Conservation (phyloP, 2,888 invertebrate species). For the Drosophila histrio region DNA sequence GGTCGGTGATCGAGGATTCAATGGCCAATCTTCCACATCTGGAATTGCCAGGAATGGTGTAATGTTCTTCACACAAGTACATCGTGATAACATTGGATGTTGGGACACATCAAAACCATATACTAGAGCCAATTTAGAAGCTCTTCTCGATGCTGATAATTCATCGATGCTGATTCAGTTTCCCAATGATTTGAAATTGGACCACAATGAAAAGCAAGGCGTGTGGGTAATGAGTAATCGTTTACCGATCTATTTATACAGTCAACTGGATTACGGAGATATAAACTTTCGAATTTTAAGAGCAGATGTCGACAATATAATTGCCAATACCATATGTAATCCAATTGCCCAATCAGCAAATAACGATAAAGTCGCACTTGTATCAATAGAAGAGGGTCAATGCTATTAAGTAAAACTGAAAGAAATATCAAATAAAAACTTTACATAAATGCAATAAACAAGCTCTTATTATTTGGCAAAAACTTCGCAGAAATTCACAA, state of each 20-base stretch:
- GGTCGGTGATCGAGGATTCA: conserved; percentile 85
- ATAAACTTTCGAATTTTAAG: conserved; percentile 91
- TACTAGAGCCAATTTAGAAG: conserved; percentile 86
- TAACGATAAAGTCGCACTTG: conserved; percentile 23
- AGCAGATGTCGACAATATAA: conserved; percentile 87
- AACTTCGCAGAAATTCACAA: too few species aligned
- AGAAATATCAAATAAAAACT: not conserved
- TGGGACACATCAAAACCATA: conserved; percentile 92
- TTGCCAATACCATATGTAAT: conserved; percentile 89
- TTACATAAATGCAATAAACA: not conserved
- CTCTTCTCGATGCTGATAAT: conserved; percentile 32
- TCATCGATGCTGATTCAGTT: conserved; percentile 87
- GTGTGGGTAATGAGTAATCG: conserved; percentile 92
- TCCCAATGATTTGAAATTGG: conserved; percentile 92
- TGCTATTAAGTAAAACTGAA: conserved; percentile 46
- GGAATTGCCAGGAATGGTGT: conserved; percentile 89
- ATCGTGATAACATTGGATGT: conserved; percentile 90
- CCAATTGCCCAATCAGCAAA: conserved; percentile 81
- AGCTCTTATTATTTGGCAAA: not conserved
- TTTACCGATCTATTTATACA: conserved; percentile 90
- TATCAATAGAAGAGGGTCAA: conserved; percentile 63
- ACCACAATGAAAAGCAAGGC: conserved; percentile 87
- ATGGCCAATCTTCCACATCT: conserved; percentile 90
- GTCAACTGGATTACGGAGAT: conserved; percentile 86
- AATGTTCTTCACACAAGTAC: conserved; percentile 92